phyloP scores from a whole-genome alignment of 2,797 vertebrate genomes.

The Hapalemur alaotrensis region DNA sequence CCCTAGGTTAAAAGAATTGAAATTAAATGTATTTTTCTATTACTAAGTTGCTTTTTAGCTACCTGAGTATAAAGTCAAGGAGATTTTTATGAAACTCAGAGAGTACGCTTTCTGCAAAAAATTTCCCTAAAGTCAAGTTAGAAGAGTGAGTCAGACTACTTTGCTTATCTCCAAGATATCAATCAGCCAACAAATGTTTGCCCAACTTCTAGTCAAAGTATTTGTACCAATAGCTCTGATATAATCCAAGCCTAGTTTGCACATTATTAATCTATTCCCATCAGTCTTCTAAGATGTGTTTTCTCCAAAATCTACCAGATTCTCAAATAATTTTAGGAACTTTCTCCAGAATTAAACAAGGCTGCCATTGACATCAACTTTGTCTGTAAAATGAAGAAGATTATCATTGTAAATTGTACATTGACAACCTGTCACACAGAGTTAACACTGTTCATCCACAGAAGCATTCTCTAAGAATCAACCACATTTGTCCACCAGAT shows the following conservation, averaged over 20 bases:
- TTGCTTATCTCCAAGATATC: constrained; percentile 3
- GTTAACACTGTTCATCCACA: background rate
- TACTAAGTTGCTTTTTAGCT: background rate
- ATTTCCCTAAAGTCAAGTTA: background rate
- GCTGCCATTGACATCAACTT: background rate
- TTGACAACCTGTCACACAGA: background rate
- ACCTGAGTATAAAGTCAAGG: background rate
- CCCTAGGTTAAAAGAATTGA: background rate
- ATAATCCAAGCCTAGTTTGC: background rate
- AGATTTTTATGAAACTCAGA: constrained; percentile 16
- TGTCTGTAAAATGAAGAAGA: background rate
- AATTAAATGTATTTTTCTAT: background rate
- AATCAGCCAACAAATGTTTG: background rate
- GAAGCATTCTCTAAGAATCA: background rate
- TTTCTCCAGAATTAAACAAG: background rate
- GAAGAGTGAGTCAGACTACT: background rate
- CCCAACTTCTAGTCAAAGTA: background rate
- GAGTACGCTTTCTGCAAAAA: background rate
- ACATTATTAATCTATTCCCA: background rate
- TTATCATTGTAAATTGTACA: background rate
- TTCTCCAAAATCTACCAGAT: background rate
- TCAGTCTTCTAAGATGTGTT: background rate
- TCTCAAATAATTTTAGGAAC: background rate
- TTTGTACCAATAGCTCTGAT: background rate
- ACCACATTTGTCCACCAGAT: background rate